Conservation (phyloP, 2,888 invertebrate species). For the Yponomeuta cagnagella region DNA sequence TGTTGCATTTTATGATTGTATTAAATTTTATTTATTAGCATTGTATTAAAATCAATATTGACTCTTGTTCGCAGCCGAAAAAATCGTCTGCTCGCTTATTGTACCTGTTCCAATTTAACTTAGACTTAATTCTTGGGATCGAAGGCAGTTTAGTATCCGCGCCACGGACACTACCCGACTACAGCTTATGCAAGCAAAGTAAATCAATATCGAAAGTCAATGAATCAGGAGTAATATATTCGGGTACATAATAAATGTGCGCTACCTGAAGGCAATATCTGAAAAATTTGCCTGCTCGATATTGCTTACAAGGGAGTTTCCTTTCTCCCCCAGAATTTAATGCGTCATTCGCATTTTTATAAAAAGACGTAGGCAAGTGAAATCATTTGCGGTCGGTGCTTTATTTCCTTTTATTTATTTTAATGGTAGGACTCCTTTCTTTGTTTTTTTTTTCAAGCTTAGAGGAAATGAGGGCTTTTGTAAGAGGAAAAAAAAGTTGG, state of each 20-base stretch:
- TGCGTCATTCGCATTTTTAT: slow-evolving; percentile 76
- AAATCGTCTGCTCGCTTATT: too few relatives aligned
- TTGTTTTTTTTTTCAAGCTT: slow-evolving; percentile 59
- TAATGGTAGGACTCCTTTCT: slow-evolving; percentile 70
- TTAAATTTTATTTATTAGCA: too few relatives aligned
- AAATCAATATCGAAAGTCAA: slow-evolving; percentile 76
- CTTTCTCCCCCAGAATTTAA: slow-evolving; percentile 75
- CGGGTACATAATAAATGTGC: slow-evolving; percentile 77
- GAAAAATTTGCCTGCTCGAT: slow-evolving; percentile 76
- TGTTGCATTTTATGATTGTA: too few relatives aligned
- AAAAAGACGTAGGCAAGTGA: slow-evolving; percentile 75
- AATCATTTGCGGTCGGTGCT: slow-evolving; percentile 72
- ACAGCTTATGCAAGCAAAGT: slow-evolving; percentile 72
- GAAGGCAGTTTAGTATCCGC: slow-evolving; percentile 45
- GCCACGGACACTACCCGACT: slow-evolving; percentile 53
- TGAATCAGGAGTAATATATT: slow-evolving; percentile 77
- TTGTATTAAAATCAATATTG: too few relatives aligned
- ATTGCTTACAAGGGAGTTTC: slow-evolving; percentile 76
- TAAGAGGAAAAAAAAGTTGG: slow-evolving; percentile 45
- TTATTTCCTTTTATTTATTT: slow-evolving; percentile 75
- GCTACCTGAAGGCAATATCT: slow-evolving; percentile 77
- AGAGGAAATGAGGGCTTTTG: slow-evolving; percentile 49
- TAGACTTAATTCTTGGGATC: slow-evolving; percentile 45
- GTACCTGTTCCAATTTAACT: too few relatives aligned
- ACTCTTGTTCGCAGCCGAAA: too few relatives aligned